These are phyloP conservation scores for Ophiodon elongatus DNA, from an alignment of 2,113 vertebrate genomes.

Conservation along the genomic window DNA sequence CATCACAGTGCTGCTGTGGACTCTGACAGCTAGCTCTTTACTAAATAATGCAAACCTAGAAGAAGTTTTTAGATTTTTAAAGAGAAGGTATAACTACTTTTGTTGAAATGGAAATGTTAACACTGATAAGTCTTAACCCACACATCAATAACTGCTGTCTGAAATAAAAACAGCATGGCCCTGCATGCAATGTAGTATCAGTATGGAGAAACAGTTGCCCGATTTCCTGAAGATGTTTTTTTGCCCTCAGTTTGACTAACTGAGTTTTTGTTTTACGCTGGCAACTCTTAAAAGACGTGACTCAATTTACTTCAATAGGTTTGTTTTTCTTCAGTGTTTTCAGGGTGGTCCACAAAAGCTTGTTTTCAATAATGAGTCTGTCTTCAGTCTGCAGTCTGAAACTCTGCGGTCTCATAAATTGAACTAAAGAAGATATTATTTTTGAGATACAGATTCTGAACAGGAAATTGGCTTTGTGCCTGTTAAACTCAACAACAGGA, in stretches of 20 bases:
- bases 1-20: background rate
- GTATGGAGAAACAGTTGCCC: background rate
- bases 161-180: background rate
- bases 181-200: background rate
- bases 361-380: background rate
- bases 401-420: background rate
- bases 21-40: background rate
- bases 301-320: background rate
- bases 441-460: background rate
- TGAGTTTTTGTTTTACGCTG: background rate
- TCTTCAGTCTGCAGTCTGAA: background rate
- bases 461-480: conserved; percentile 2
- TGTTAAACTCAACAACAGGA: conserved; percentile 7
- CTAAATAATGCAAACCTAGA: background rate
- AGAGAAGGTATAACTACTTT: background rate
- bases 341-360: background rate
- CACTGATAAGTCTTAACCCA: background rate
- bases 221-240: background rate
- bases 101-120: background rate
- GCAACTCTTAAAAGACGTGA: background rate
- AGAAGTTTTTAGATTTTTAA: background rate
- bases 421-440: background rate
- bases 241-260: background rate
- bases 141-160: background rate
- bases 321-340: background rate